Base-by-base conservation (phyloP, 1,140 invertebrate species). In the Hesperophylax magnus region DNA sequence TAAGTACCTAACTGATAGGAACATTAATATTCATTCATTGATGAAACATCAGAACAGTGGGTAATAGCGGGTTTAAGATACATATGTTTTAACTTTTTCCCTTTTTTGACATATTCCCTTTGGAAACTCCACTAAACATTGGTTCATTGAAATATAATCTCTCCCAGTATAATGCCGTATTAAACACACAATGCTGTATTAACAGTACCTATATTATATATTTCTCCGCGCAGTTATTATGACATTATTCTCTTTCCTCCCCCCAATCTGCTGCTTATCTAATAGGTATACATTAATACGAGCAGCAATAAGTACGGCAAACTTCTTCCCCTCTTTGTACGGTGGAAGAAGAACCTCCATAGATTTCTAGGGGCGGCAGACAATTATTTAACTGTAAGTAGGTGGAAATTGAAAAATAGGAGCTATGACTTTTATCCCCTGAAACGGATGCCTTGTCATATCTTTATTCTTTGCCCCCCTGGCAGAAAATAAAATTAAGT, bases 381-480 rank as follows among this genome's bases (percentile, higher is more conserved):
- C 82, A 84, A 84, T 84, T 84, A 84, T 84, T 84, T 84, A 84
- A 79, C 82, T 81, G 79, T 84, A 84, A 84, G 82, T 81, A 84
- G 77, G 82, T 81, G 82, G 82, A 77, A 84, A 84, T 84, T 84
- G 82, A 84, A 84, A 84, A 81, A 84, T 84, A 81, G 82, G 34
- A 79, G 77, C 77, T 77, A 77, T 80, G 82, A 84, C 80, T 84
- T 84, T 84, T 79, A 84, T 84, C 82, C 80, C 77, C 61, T 54
- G 56, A 60, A 81, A 80, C 56, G 58, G 75, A 80, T 80, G 58
- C 60, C 20, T 60, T 52, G 67, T 79, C 63, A 79, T 79, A 79
- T 72, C 18, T 74, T 72, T 52, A 39, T 79, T 47, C 52, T 78
- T 63, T 78, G 52, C 24, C 65, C 34, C 22, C 65, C 61, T 53